phyloP scores from a whole-genome alignment of 1,140 invertebrate species.

The Paraescarpia echinospica region DNA sequence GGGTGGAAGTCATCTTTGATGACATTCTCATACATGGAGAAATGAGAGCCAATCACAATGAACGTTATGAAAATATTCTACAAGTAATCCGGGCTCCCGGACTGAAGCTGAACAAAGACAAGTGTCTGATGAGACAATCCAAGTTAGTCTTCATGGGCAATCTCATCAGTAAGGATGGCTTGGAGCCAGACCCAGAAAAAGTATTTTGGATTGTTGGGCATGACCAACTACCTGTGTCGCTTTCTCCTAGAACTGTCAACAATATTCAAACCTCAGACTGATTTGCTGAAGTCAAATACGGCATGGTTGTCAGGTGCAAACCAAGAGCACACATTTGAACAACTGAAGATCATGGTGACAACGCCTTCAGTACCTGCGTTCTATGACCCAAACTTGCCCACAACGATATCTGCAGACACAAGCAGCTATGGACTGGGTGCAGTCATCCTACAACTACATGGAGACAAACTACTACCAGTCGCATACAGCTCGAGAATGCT shows the following conservation, averaged over 20 bases:
- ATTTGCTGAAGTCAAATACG: slow-evolving; percentile 21
- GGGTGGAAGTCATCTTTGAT: too few relatives aligned
- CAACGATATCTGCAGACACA: slow-evolving; percentile 34
- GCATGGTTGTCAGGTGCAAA: slow-evolving; percentile 29
- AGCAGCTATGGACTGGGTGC: slow-evolving; percentile 34
- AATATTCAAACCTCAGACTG: slow-evolving; percentile 4
- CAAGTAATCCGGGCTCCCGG: not conserved
- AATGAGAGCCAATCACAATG: not conserved
- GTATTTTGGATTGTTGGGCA: slow-evolving; percentile 22
- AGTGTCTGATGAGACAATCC: too few relatives aligned
- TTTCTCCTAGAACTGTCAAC: slow-evolving; percentile 16
- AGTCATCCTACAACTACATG: slow-evolving; percentile 32
- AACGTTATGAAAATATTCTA: not conserved
- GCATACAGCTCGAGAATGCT: too few relatives aligned
- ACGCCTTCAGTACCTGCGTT: slow-evolving; percentile 9
- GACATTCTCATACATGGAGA: too few relatives aligned
- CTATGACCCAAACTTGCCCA: slow-evolving; percentile 22
- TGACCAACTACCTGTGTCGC: slow-evolving; percentile 26
- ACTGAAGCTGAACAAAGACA: not conserved
- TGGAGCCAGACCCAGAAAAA: slow-evolving; percentile 14
- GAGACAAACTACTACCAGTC: slow-evolving; percentile 40
- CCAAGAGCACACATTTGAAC: too few relatives aligned
- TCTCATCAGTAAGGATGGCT: slow-evolving; percentile 1
- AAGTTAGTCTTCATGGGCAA: not conserved
- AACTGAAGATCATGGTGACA: slow-evolving; percentile 19